Conservation (phyloP, 2,888 invertebrate species). For the Endomychus coccineus region DNA sequence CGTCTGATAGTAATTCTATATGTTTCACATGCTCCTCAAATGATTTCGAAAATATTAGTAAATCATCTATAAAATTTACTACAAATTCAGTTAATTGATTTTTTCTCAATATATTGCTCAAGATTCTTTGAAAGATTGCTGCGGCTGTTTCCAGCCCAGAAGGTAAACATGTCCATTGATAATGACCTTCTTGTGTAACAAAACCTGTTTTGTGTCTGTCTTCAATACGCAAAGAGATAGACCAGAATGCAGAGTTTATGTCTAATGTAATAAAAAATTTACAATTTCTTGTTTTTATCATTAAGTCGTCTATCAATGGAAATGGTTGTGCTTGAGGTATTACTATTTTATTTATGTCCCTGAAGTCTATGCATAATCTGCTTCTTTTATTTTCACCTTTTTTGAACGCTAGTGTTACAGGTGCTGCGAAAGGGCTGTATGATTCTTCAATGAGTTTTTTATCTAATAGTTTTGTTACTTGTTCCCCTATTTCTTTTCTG, state of each 20-base stretch:
- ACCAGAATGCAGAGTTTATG: slow-evolving; percentile 37
- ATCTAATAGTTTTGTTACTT: slow-evolving; percentile 22
- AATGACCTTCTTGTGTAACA: slow-evolving; percentile 25
- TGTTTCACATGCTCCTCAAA: slow-evolving; percentile 22
- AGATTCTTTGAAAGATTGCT: slow-evolving; percentile 21
- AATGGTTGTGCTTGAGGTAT: slow-evolving; percentile 32
- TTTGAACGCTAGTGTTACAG: slow-evolving; percentile 19
- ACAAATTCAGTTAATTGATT: slow-evolving; percentile 17
- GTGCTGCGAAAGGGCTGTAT: slow-evolving; percentile 24
- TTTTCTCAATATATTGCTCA: slow-evolving; percentile 18
- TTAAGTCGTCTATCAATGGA: slow-evolving; percentile 31
- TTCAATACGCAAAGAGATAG: slow-evolving; percentile 30
- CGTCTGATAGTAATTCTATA: slow-evolving; percentile 8
- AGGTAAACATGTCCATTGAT: slow-evolving; percentile 22
- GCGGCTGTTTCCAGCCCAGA: slow-evolving; percentile 23
- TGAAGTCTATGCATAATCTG: slow-evolving; percentile 14
- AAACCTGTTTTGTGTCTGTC: slow-evolving; percentile 31
- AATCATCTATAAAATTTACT: slow-evolving; percentile 23
- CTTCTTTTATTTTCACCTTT: slow-evolving; percentile 20
- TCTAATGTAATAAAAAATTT: slow-evolving; percentile 32
- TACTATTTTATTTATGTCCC: slow-evolving; percentile 22
- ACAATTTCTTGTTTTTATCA: slow-evolving; percentile 30
- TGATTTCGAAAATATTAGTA: slow-evolving; percentile 21
- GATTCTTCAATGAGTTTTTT: slow-evolving; percentile 25
- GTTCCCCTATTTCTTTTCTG: slow-evolving; percentile 19